Evolutionary conservation across 2,113 vertebrate genomes (phyloP), one percentile per base, ranked within the genome.

Genomic region (Phrynosoma blainvillii): DNA sequence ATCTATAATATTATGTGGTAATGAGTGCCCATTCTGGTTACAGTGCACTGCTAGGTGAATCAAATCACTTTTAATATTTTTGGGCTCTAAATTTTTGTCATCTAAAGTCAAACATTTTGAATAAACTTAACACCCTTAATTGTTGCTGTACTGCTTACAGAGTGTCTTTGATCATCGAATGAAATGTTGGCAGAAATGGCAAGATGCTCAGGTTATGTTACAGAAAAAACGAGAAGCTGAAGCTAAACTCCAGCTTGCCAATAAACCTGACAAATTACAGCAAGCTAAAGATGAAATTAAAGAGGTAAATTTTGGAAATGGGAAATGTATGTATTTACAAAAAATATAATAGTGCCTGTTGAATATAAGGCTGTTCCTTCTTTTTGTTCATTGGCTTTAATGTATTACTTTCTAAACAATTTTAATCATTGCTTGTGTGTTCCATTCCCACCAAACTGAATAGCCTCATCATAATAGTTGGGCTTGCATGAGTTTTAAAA

Each of bases 111-210:
- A 27, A 25, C 6, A 25, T 75, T 82, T 32, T 75, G 27, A 40
- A 42, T 23, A 40, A 20, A 6, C 14, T 18, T 36, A 14, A 23
- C 40, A 5, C 25, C 32, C 68, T 65, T 36, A 32, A 54, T 52
- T 84, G 10, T 62, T 59, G 76, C 7, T 47, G 54, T 77, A 90
- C 0, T 93, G 62, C 73, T 91, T 76, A 4, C 66, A 99, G 98
- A 97, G 97, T 88, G 98, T 99, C 76, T 99, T 99, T 93, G 99
- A 99, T 93, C 98, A 99, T 91, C 97, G 98, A 73, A 98, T 99
- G 97, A 99, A 99, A 96, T 98, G 98, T 84, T 99, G 99, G 99
- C 98, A 98, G 94, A 99, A 98, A 90, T 99, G 98, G 98, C 99
- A 99, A 96, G 99, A 99, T 93, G 97, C 97, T 89, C 98, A 99